A percentile compares a stretch with the other conserved stretches of the same genome.
Evolutionary conservation across 92 coral and sea anemone genomes (phyloP).

Genomic region (Umimayanthus kanabou): DNA sequence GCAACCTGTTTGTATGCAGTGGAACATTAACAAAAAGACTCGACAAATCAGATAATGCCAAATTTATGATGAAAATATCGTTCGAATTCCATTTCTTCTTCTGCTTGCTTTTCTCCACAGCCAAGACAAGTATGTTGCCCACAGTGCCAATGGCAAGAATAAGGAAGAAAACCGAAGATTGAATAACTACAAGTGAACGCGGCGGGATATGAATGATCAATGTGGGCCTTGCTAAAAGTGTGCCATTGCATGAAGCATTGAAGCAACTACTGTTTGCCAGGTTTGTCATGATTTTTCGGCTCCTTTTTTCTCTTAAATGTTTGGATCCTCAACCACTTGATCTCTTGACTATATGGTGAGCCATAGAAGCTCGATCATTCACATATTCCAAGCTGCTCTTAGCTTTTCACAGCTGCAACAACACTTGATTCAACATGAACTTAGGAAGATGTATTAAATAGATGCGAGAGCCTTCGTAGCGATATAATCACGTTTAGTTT

Average conservation of each 20-base stretch:
- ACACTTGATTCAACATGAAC: not conserved
- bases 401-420: not conserved
- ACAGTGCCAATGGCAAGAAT: slow-evolving; percentile 3
- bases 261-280: not conserved
- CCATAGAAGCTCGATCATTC: not conserved
- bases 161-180: not conserved
- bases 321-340: not conserved
- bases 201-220: not conserved
- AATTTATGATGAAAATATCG: slow-evolving; percentile 61
- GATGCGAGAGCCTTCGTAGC: not conserved
- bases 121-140: slow-evolving; percentile 49
- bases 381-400: not conserved
- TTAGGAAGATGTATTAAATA: not conserved
- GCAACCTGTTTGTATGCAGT: slow-evolving; percentile 20
- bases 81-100: slow-evolving; percentile 45
- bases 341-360: not conserved
- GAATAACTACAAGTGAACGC: not conserved
- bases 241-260: not conserved
- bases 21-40: slow-evolving; percentile 45
- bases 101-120: slow-evolving; percentile 37
- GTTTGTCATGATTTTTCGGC: not conserved
- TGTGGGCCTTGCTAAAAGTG: not conserved
- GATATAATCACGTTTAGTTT: not conserved
- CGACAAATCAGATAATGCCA: slow-evolving; percentile 56
- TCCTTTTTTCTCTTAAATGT: not conserved